These are phyloP conservation scores for Gymnoscelis rufifasciata DNA, from an alignment of 2,888 invertebrate species.

Conservation along the genomic window DNA sequence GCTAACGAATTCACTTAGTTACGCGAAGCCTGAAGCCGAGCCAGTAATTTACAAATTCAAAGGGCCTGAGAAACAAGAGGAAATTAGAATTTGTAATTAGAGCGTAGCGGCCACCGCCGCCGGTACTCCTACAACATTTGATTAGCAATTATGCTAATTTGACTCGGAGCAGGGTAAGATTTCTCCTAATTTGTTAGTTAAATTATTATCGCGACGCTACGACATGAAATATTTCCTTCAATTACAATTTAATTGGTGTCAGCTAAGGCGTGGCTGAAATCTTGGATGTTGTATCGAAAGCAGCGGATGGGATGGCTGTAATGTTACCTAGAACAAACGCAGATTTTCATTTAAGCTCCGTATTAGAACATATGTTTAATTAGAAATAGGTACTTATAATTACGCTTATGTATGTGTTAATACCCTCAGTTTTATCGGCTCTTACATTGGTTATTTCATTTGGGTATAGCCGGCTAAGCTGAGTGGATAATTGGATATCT, in stretches of 20 bases:
- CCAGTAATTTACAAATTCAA: constrained; percentile 76
- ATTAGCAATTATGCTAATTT: constrained; percentile 79
- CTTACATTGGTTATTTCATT: no score
- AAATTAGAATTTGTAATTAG: constrained; percentile 79
- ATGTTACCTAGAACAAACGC: no score
- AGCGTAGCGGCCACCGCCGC: constrained; percentile 58
- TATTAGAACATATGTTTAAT: no score
- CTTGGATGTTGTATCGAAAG: background rate
- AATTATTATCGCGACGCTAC: constrained; percentile 64
- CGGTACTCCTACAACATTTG: constrained; percentile 74
- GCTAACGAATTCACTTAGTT: constrained; percentile 55
- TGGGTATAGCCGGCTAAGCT: no score
- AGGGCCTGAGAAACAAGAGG: constrained; percentile 74
- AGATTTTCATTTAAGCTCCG: no score
- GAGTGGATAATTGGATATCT: no score
- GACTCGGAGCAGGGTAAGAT: constrained; percentile 76
- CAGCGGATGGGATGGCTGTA: no score
- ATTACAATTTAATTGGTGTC: constrained; percentile 34
- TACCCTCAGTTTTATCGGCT: no score
- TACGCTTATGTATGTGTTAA: no score
- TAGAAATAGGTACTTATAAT: no score
- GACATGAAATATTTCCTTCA: constrained; percentile 42
- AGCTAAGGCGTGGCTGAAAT: background rate
- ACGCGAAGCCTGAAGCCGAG: constrained; percentile 48
- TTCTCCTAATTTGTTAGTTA: constrained; percentile 75